These are phyloP conservation scores for Paramormyrops hopkinsi DNA, from an alignment of 2,797 vertebrate genomes.

Conservation along the genomic window DNA sequence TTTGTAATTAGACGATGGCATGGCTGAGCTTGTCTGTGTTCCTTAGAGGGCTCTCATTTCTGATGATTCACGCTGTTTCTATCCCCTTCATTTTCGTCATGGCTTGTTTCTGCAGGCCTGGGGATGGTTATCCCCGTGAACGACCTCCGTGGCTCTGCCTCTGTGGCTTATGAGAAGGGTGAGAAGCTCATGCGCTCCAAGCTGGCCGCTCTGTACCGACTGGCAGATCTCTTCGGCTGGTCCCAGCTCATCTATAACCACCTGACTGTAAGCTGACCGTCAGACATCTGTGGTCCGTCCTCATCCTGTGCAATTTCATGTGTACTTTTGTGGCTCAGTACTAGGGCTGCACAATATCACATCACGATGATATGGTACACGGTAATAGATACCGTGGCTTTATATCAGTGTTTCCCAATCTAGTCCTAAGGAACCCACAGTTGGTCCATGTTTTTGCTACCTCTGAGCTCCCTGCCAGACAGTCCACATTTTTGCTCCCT, in stretches of 20 bases:
- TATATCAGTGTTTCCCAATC: background rate
- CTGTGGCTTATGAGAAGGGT: conserved; percentile 92
- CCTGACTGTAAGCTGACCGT: conserved; percentile 75
- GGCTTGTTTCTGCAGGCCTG: conserved; percentile 64
- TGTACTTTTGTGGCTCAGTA: background rate
- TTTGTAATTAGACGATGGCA: background rate
- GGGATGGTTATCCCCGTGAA: conserved; percentile 98
- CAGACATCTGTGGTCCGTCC: background rate
- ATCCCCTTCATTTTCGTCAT: background rate
- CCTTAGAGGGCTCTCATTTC: background rate
- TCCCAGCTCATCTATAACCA: conserved; percentile 98
- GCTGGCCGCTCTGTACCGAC: conserved; percentile 86
- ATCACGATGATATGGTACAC: background rate
- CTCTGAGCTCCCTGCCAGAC: background rate
- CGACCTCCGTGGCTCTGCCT: conserved; percentile 91
- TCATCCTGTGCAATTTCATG: background rate
- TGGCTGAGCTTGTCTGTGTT: background rate
- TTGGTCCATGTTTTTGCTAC: background rate
- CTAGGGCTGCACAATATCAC: background rate
- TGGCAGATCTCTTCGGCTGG: conserved; percentile 92
- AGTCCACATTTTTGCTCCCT: background rate
- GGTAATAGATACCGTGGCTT: background rate
- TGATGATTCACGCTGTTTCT: background rate
- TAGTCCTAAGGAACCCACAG: background rate
- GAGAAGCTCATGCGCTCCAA: conserved; percentile 91